A percentile compares a stretch with the other conserved stretches of the same genome.
phyloP scores from a whole-genome alignment of 2,888 invertebrate genomes.

The Callinectes sapidus region DNA sequence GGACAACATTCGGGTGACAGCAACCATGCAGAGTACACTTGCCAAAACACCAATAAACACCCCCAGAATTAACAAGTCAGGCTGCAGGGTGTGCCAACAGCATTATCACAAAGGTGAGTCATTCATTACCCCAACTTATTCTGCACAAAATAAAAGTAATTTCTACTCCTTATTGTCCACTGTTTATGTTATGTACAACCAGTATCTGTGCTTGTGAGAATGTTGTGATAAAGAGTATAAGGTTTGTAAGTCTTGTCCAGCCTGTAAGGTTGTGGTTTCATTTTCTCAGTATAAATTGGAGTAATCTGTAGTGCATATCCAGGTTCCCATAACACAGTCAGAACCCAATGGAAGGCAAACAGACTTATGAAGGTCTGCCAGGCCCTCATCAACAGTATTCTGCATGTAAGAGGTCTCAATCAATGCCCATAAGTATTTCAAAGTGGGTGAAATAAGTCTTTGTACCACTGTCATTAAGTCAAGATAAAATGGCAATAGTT shows the following conservation, averaged over 20 bases:
- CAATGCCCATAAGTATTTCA: background rate
- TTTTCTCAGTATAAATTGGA: background rate
- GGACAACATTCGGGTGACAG: background rate
- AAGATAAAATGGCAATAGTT: background rate
- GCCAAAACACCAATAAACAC: background rate
- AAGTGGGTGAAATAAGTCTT: background rate
- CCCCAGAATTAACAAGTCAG: background rate
- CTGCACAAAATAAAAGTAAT: background rate
- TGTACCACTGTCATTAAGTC: background rate
- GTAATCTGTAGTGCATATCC: background rate
- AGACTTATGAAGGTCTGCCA: background rate
- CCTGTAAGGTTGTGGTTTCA: background rate
- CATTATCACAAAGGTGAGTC: background rate
- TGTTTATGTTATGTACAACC: background rate
- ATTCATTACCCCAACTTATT: slow-evolving; percentile 3
- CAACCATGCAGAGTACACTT: background rate
- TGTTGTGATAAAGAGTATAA: background rate
- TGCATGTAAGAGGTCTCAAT: background rate
- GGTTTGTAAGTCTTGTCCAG: background rate
- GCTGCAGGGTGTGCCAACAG: background rate
- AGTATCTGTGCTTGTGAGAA: background rate
- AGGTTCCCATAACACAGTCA: slow-evolving; percentile 25
- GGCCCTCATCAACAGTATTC: background rate
- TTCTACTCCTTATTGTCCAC: background rate
- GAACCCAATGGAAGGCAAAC: background rate